Evolutionary conservation across 2,888 invertebrate species (phyloP), one percentile per base, ranked within the genome.

Genomic region (Nomada ruficornis): DNA sequence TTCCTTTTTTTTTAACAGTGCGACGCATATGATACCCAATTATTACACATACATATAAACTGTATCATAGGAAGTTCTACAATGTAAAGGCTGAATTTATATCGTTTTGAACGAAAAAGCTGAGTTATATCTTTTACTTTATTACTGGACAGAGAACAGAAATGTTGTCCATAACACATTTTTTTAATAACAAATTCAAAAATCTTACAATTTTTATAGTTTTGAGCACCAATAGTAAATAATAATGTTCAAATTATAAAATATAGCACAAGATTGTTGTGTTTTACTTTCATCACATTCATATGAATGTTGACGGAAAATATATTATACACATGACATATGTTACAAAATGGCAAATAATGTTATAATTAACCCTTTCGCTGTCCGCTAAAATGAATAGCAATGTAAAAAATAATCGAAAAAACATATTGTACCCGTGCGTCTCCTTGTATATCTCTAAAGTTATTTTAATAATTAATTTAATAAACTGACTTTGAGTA

Each of bases 161-260:
- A 73, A 3, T 62, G n/a, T 69, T 69, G 50, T 44, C 50, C 63
- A 42, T 69, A 72, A 73, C 59, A 69, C 11, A 57, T 26, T 57
- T 71, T 76, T 50, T 76, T 50, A 68, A 70, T 57, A 73, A 81
- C 55, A 65, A 73, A 77, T 65, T 73, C 50, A 67, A 62, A 57
- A 67, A 64, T 69, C 54, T 72, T 44, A 62, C 18, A 20, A 68
- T 73, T 77, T 72, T 55, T 70, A 74, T 74, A 74, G 62, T 18
- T 71, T 83, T 83, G 50, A 84, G 84, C 84, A 83, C 84, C 80
- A 80, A 74, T 80, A 73, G 59, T 67, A 77, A 80, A 77, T 79
- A 71, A 77, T 85, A 74, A 85, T 68, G 62, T 79, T 77, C 54
- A 74, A 82, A 74, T 82, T 75, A 77, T 73, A 85, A 59, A 79